A percentile compares a stretch with the other conserved stretches of the same genome.
Conservation (phyloP, 2,113 vertebrate species). For the Sylvietta virens region DNA sequence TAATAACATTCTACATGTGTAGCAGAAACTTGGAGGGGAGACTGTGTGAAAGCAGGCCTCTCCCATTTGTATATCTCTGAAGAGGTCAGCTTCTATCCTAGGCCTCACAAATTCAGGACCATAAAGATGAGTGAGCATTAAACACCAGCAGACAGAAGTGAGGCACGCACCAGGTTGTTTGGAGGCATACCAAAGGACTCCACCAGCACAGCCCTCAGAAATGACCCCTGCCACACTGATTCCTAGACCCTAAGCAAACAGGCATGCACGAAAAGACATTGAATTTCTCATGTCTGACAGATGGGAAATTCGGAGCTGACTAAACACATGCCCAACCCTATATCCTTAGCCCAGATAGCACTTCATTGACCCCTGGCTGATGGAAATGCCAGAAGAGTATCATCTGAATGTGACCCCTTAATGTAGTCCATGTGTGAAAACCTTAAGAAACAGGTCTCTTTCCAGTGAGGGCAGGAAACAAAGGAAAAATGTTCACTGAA, state of each 20-base stretch:
- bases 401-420: constrained; percentile 58
- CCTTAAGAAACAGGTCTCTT: constrained; percentile 13
- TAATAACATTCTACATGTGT: constrained; percentile 4
- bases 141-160: not conserved
- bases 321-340: constrained; percentile 28
- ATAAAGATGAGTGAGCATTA: constrained; percentile 21
- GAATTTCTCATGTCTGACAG: constrained; percentile 57
- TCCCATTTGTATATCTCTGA: not conserved
- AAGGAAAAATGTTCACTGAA: constrained; percentile 46
- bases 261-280: constrained; percentile 10
- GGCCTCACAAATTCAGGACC: not conserved
- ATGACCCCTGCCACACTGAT: constrained; percentile 16
- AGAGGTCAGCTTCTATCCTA: not conserved
- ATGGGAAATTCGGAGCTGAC: constrained; percentile 47
- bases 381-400: constrained; percentile 60
- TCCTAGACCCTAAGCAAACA: constrained; percentile 13
- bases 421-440: constrained; percentile 63
- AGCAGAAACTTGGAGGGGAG: constrained; percentile 18
- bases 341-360: constrained; percentile 33
- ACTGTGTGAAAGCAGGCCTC: not conserved
- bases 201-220: not conserved
- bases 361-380: constrained; percentile 51
- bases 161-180: constrained; percentile 14
- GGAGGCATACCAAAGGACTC: not conserved
- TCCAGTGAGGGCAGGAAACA: constrained; percentile 43